Conservation (phyloP, 1,140 invertebrate genomes). For the Tenebrio molitor region DNA sequence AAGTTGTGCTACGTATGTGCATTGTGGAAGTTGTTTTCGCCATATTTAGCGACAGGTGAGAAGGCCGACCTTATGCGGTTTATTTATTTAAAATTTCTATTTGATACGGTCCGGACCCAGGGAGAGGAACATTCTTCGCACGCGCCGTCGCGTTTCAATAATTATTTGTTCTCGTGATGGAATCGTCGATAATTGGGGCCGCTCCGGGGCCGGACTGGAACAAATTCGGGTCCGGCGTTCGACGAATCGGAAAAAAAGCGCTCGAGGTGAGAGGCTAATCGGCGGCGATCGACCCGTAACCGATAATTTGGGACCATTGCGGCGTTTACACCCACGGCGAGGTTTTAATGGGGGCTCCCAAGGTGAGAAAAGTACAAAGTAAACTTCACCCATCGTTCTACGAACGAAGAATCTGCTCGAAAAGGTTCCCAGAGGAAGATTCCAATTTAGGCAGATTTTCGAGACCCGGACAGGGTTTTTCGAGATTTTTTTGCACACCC, state of each 20-base stretch:
- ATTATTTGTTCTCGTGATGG: conserved; percentile 15
- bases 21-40: conserved; percentile 28
- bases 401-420: no score
- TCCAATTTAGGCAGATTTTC: no score
- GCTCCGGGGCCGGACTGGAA: not conserved
- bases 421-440: no score
- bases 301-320: conserved; percentile 42
- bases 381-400: no score
- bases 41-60: conserved; percentile 19
- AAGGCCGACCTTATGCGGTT: not conserved
- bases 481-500: no score
- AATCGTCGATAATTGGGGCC: not conserved
- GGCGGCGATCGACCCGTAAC: conserved; percentile 15
- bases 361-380: conserved; percentile 1
- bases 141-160: conserved; percentile 21
- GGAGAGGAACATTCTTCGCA: conserved; percentile 3
- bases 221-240: not conserved
- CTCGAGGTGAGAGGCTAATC: conserved; percentile 35
- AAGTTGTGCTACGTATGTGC: conserved; percentile 23
- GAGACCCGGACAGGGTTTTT: no score
- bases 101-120: not conserved
- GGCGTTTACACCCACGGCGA: conserved; percentile 35
- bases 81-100: conserved; percentile 28
- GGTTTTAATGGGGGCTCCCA: conserved; percentile 12
- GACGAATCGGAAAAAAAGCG: conserved; percentile 10